phyloP scores from a whole-genome alignment of 2,888 invertebrate species.

The Chironomus tentans region DNA sequence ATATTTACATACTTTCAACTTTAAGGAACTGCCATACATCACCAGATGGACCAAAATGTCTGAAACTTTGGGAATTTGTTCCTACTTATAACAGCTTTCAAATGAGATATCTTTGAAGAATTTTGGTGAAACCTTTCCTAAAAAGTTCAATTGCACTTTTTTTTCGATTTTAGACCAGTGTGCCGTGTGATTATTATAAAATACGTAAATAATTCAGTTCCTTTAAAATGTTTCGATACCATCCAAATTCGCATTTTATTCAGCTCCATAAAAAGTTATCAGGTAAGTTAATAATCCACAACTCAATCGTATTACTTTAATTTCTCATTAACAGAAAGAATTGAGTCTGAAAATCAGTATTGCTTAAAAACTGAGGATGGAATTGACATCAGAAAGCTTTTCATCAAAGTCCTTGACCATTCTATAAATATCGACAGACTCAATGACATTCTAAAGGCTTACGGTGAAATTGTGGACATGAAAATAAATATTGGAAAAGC shows the following conservation, averaged over 20 bases:
- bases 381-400: neutral
- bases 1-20: no score
- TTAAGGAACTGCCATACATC: no score
- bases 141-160: no score
- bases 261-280: conserved; percentile 11
- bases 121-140: no score
- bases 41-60: no score
- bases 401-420: neutral
- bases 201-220: no score
- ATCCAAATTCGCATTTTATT: conserved; percentile 22
- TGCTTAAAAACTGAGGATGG: conserved; percentile 20
- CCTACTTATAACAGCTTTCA: no score
- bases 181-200: no score
- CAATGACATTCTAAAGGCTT: neutral
- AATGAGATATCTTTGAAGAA: no score
- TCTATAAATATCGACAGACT: neutral
- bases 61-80: no score
- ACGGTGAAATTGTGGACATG: neutral
- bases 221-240: conserved; percentile 19
- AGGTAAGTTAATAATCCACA: neutral
- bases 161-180: no score
- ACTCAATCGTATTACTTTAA: neutral
- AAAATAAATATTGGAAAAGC: neutral
- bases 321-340: neutral
- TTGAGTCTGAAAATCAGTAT: conserved; percentile 10